These are phyloP conservation scores for Phymorhynchus buccinoides DNA, from an alignment of 1,140 invertebrate genomes.

Conservation along the genomic window DNA sequence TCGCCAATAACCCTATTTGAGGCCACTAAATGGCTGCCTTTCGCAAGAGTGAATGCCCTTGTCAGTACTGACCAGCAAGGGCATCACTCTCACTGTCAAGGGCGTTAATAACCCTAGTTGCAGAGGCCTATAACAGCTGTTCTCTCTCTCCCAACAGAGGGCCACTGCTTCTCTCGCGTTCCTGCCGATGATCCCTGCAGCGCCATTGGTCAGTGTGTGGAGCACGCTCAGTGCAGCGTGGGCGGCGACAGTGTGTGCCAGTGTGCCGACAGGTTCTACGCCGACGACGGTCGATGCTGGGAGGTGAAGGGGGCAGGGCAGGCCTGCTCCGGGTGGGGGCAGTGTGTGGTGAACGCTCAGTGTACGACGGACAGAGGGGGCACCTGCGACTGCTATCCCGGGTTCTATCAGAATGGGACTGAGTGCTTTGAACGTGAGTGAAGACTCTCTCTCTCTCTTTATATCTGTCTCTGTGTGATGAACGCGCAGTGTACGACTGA, in stretches of 20 bases:
- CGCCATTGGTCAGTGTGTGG: constrained; percentile 39
- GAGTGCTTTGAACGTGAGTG: constrained; percentile 36
- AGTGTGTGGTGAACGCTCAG: constrained; percentile 43
- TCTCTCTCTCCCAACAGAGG: too few relatives aligned
- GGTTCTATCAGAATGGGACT: constrained; percentile 28
- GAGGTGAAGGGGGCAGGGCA: constrained; percentile 24
- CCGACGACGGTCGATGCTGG: constrained; percentile 36
- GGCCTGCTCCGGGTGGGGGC: constrained; percentile 33
- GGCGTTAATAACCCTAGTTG: too few relatives aligned
- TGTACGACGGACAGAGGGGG: constrained; percentile 41
- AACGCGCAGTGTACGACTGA: too few relatives aligned
- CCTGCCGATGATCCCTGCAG: constrained; percentile 35
- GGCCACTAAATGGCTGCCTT: too few relatives aligned
- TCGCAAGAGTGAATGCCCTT: too few relatives aligned
- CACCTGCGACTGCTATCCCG: constrained; percentile 36
- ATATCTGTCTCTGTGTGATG: too few relatives aligned
- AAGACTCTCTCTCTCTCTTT: too few relatives aligned
- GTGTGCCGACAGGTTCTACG: constrained; percentile 10
- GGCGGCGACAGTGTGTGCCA: background rate
- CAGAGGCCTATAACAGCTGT: too few relatives aligned
- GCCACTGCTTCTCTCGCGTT: constrained; percentile 14
- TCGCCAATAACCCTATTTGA: too few relatives aligned
- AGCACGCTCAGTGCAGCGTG: constrained; percentile 31
- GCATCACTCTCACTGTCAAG: too few relatives aligned
- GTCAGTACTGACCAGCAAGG: too few relatives aligned